phyloP scores from a whole-genome alignment of 2,113 vertebrate species.

The Thomomys bottae region DNA sequence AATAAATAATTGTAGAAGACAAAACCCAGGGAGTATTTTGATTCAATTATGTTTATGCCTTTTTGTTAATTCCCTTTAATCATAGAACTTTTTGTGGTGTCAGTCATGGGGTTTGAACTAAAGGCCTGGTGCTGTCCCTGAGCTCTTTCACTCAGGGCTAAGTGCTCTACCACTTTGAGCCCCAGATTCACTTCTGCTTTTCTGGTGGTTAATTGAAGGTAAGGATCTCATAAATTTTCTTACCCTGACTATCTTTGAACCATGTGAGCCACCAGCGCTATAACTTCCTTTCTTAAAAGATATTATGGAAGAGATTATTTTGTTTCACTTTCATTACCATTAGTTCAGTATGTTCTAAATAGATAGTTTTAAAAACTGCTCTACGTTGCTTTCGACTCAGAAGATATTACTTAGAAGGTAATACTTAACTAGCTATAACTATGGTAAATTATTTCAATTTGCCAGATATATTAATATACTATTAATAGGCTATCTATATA shows the following conservation, averaged over 20 bases:
- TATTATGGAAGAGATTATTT: slow-evolving; percentile 40
- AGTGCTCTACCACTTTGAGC: too few relatives aligned
- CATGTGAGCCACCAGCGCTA: neutral
- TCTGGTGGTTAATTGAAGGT: too few relatives aligned
- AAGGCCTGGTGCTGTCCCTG: too few relatives aligned
- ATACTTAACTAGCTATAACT: slow-evolving; percentile 81
- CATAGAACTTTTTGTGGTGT: neutral
- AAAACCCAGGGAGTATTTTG: neutral
- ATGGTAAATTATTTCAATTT: slow-evolving; percentile 82
- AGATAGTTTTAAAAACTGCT: slow-evolving; percentile 40
- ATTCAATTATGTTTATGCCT: neutral
- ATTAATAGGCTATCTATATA: too few relatives aligned
- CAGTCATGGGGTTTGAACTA: too few relatives aligned
- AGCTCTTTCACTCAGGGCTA: too few relatives aligned
- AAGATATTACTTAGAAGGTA: slow-evolving; percentile 55
- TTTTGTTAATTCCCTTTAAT: slow-evolving; percentile 66
- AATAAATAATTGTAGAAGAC: neutral
- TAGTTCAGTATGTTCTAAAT: slow-evolving; percentile 49
- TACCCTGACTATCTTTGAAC: too few relatives aligned
- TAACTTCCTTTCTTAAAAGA: slow-evolving; percentile 72
- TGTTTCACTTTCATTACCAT: slow-evolving; percentile 72
- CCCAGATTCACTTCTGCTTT: too few relatives aligned
- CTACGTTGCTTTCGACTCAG: slow-evolving; percentile 24
- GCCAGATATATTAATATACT: too few relatives aligned
- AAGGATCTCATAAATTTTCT: too few relatives aligned